Evolutionary conservation across 1,140 invertebrate genomes (phyloP), one percentile per base, ranked within the genome.

Genomic region (Parapsyche elsis): DNA sequence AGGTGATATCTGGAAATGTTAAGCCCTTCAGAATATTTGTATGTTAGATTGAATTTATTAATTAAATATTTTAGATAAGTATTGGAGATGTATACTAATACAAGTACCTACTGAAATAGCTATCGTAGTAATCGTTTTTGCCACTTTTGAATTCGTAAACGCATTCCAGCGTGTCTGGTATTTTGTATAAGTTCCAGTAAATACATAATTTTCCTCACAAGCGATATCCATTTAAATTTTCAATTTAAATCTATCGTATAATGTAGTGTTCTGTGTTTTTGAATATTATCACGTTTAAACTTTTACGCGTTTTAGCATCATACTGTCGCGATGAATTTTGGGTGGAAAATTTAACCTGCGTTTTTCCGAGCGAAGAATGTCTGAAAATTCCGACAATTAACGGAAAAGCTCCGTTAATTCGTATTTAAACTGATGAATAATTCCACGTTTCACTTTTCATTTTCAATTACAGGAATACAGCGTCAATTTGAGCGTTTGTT

Each of bases 341-440:
- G 1, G 7, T 38, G 30, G 30, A 38, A 38, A 38, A 38, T 38
- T 38, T 7, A 7, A 7, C 30, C 30, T 38, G 7, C 49, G 12
- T 14, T 53, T 53, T 53, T 53, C 49, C 49, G 49, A 53, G 16
- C 16, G 16, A 53, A 12, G 49, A 53, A 53, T 16, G 49, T 53
- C 16, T 2, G 49, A 53, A 23, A 67, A 67, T 67, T 67, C 21
- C 9, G n/a, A 19, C 64, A 67, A 67, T 67, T 67, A 67, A 30
- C 19, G 21, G 9, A 23, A 67, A 67, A 61, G 24, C 10, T 26
- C 64, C 64, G 23, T 21, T 67, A 19, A n/a, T 67, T 67, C 30
- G 30, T 7, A 38, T 38, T 38, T 38, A 38, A 38, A 38, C 30
- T 38, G 30, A 38, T 38, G 30, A 38, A 38, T 38, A 67, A 67